A percentile compares a stretch with the other conserved stretches of the same genome.
Conservation (phyloP, 2,888 invertebrate species). For the Sycophila texana region DNA sequence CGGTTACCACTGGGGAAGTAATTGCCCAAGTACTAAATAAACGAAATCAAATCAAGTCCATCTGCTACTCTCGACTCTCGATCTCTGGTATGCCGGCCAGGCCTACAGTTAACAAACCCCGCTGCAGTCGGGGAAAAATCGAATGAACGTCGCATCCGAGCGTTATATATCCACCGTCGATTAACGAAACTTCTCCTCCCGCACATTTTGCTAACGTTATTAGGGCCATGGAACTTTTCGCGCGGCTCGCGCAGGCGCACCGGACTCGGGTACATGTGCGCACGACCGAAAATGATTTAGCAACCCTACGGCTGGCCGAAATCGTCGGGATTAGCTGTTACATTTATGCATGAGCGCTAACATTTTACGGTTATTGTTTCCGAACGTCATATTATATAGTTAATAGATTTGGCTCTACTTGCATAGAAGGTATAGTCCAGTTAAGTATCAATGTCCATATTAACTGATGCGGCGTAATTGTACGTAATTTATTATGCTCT, state of each 20-base stretch:
- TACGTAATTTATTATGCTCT: too few relatives aligned
- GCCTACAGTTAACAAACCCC: not conserved
- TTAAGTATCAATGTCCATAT: not conserved
- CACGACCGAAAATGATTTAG: constrained; percentile 7
- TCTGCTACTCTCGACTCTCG: not conserved
- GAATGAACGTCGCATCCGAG: not conserved
- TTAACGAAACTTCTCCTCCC: constrained; percentile 19
- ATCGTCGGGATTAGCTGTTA: constrained; percentile 41
- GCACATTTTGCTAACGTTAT: constrained; percentile 32
- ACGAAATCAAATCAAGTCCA: constrained; percentile 6
- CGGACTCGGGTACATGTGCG: not conserved
- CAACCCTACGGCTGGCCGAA: constrained; percentile 20
- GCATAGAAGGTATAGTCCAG: not conserved
- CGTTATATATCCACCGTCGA: constrained; percentile 4
- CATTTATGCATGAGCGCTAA: constrained; percentile 37
- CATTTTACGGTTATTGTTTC: constrained; percentile 40
- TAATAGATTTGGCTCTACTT: constrained; percentile 15
- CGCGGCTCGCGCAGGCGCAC: not conserved
- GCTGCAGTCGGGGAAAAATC: constrained; percentile 10
- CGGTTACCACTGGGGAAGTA: too few relatives aligned
- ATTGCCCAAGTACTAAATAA: not conserved
- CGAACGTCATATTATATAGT: constrained; percentile 7
- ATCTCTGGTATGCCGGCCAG: not conserved
- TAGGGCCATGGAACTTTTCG: constrained; percentile 19
- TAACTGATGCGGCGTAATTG: not conserved